Evolutionary conservation across 2,113 vertebrate genomes (phyloP), one percentile per base, ranked within the genome.

Genomic region (Parotia lawesii): DNA sequence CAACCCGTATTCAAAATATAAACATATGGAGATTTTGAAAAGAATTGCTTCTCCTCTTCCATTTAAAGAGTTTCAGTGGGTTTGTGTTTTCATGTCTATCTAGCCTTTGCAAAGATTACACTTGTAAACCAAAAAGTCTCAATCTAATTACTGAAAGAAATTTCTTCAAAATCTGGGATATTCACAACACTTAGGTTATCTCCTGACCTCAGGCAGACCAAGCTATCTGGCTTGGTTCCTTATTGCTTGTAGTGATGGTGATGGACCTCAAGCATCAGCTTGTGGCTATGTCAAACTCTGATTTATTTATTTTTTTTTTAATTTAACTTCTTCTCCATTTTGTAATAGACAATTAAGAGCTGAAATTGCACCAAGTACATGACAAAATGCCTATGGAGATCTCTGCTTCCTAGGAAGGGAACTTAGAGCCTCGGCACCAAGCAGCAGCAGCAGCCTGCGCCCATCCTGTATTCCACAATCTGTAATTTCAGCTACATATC

Each of bases 401-500:
- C 40, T 51, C 33, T 61, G 45, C 44, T 87, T 80, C 89, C 56
- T 60, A 33, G 75, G 88, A 81, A 80, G 77, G 50, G 85, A 87
- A 85, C 65, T 84, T 65, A 89, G 69, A 82, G 86, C 86, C 87
- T 87, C 58, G 1, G 80, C 42, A 90, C 70, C 35, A 66, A 78
- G 92, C 57, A 89, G 82, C 93, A 96, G 93, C 80, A 89, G 85
- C 90, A 93, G 95, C 89, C 94, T 24, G 91, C 3, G 2, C 90
- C 95, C 83, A 85, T 90, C 88, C 94, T 94, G 50, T 95, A 97
- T 91, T 93, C 93, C 90, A 94, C 92, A 97, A 73, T 94, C 90
- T 96, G 89, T 96, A 96, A 95, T 94, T 97, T 97, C 94, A 95
- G 95, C 70, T 93, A 94, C 93, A 93, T 91, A 91, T 95, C 96